phyloP scores from a whole-genome alignment of 1,140 invertebrate genomes.

The Drosophila santomea region DNA sequence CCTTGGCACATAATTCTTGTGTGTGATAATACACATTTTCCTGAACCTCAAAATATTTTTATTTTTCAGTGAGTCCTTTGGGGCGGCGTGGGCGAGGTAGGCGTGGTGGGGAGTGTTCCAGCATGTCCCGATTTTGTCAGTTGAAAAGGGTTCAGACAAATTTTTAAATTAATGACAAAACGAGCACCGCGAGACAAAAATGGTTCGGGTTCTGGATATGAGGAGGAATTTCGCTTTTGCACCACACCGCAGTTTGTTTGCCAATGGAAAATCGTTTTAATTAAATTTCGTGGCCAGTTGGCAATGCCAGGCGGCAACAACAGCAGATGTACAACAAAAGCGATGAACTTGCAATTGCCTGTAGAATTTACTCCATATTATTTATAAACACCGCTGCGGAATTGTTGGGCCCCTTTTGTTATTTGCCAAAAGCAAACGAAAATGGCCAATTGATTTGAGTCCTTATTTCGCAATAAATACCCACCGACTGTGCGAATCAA shows the following conservation, averaged over 20 bases:
- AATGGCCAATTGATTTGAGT: slow-evolving; percentile 31
- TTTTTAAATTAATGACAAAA: slow-evolving; percentile 78
- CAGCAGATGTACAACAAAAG: slow-evolving; percentile 2
- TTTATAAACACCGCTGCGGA: slow-evolving; percentile 33
- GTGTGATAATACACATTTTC: too few relatives aligned
- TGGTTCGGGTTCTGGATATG: slow-evolving; percentile 10
- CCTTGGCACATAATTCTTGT: too few relatives aligned
- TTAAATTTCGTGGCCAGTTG: slow-evolving; percentile 48
- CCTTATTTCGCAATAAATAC: slow-evolving; percentile 23
- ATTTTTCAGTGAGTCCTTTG: slow-evolving; percentile 2
- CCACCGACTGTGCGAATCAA: not conserved
- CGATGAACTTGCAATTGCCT: slow-evolving; percentile 22
- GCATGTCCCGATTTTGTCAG: slow-evolving; percentile 65
- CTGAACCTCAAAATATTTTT: too few relatives aligned
- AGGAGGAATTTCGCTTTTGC: slow-evolving; percentile 49
- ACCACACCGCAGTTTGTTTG: slow-evolving; percentile 41
- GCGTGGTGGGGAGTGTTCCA: slow-evolving; percentile 7
- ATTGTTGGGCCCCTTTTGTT: slow-evolving; percentile 1
- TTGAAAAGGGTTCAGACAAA: slow-evolving; percentile 76
- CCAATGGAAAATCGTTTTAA: slow-evolving; percentile 57
- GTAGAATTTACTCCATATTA: slow-evolving; percentile 27
- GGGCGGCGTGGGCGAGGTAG: slow-evolving; percentile 1
- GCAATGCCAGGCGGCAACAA: slow-evolving; percentile 4
- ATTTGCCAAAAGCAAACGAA: slow-evolving; percentile 6
- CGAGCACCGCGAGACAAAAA: slow-evolving; percentile 51